phyloP scores from a whole-genome alignment of 2,113 vertebrate genomes.

The Oriolus oriolus region DNA sequence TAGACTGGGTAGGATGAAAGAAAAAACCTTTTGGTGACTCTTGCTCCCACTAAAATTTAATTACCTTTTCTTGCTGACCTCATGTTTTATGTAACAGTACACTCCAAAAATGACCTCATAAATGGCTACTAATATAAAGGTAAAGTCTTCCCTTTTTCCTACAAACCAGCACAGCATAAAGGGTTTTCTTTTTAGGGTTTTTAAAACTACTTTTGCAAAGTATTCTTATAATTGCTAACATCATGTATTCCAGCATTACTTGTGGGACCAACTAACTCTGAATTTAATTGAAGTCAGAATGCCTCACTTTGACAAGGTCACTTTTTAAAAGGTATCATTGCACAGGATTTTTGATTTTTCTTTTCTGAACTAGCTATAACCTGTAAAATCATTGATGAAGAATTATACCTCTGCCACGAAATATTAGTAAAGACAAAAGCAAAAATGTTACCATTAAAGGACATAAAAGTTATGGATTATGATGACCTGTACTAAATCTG shows the following conservation, averaged over 20 bases:
- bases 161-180: conserved; percentile 58
- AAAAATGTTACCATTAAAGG: conserved; percentile 57
- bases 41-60: conserved; percentile 79
- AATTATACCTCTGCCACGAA: conserved; percentile 59
- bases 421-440: conserved; percentile 65
- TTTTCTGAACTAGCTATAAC: conserved; percentile 67
- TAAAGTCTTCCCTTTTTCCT: conserved; percentile 58
- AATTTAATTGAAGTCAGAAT: conserved; percentile 74
- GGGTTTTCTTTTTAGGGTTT: conserved; percentile 36
- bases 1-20: conserved; percentile 71
- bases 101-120: conserved; percentile 73
- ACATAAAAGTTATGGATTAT: conserved; percentile 58
- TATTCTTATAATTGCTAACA: conserved; percentile 72
- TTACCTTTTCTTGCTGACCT: conserved; percentile 76
- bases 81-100: conserved; percentile 77
- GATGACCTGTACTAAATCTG: conserved; percentile 29
- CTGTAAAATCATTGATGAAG: conserved; percentile 70
- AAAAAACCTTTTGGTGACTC: conserved; percentile 76
- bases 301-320: conserved; percentile 72
- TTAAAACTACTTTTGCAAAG: conserved; percentile 67
- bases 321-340: conserved; percentile 63
- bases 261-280: conserved; percentile 67
- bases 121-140: conserved; percentile 72
- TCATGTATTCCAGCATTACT: conserved; percentile 50
- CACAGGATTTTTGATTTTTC: conserved; percentile 64